These are phyloP conservation scores for Ciona savignyi DNA, from an alignment of 23 tunicate species.

Conservation along the genomic window DNA sequence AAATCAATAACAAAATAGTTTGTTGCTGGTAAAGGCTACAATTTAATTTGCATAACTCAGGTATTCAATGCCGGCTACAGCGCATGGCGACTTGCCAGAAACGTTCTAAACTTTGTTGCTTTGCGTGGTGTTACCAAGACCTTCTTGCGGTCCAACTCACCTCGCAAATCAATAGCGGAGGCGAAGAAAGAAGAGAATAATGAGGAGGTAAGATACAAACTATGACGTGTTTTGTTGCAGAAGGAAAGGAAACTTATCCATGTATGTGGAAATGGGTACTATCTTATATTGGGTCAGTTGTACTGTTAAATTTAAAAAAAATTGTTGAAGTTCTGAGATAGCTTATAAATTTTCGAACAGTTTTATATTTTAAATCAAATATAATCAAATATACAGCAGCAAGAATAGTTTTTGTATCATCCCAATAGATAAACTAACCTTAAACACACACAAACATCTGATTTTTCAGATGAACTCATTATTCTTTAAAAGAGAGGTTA, in stretches of 20 bases:
- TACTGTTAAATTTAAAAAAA: too few relatives aligned
- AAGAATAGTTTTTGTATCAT: too few relatives aligned
- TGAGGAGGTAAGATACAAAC: conserved; percentile 1
- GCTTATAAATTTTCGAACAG: too few relatives aligned
- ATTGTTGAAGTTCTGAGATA: too few relatives aligned
- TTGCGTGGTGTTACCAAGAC: conserved; percentile 4
- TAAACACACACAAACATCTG: too few relatives aligned
- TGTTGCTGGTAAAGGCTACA: too few relatives aligned
- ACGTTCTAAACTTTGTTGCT: conserved; percentile 33
- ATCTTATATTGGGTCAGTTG: background rate
- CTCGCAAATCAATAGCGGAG: conserved; percentile 15
- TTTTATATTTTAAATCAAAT: too few relatives aligned
- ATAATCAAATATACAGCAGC: too few relatives aligned
- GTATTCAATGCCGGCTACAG: conserved; percentile 44
- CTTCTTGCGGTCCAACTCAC: background rate
- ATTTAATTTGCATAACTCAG: conserved; percentile 8
- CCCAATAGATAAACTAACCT: too few relatives aligned
- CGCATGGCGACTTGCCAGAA: conserved; percentile 49
- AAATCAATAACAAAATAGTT: too few relatives aligned
- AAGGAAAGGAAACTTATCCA: too few relatives aligned
- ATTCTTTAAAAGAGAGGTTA: background rate
- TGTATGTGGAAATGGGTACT: conserved; percentile 10
- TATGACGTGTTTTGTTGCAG: background rate
- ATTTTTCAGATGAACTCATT: conserved; percentile 6
- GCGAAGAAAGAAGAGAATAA: conserved; percentile 9